Percentiles rank a stretch among this genome's conserved stretches.
Evolutionary conservation across 2,797 vertebrate genomes (phyloP).

Genomic region (Cynopterus sphinx): DNA sequence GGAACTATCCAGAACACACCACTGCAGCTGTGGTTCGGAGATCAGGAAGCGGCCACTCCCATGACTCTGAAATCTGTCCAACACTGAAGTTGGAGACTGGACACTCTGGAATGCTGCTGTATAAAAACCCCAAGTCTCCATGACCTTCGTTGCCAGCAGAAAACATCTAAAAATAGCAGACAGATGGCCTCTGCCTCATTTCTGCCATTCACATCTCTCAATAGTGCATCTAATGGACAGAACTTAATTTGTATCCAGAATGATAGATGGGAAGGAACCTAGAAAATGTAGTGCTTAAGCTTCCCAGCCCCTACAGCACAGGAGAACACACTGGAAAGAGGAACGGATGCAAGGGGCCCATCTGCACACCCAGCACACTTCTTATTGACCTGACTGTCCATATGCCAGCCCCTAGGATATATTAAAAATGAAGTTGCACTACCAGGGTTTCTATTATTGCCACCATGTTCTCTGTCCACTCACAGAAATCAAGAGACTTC

Average conservation of each 20-base stretch:
- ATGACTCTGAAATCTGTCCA: not conserved
- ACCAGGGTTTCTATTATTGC: not conserved
- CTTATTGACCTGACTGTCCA: not conserved
- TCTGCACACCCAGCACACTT: not conserved
- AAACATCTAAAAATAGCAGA: not conserved
- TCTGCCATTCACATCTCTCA: not conserved
- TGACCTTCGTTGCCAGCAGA: not conserved
- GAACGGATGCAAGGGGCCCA: not conserved
- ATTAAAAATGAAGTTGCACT: not conserved
- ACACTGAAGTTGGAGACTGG: not conserved
- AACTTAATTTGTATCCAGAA: not conserved
- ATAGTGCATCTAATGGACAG: not conserved
- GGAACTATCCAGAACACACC: not conserved
- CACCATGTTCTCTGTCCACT: not conserved
- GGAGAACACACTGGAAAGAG: not conserved
- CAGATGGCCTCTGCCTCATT: not conserved
- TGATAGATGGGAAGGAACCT: not conserved
- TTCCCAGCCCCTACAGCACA: not conserved
- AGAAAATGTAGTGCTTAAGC: not conserved
- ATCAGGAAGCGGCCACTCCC: not conserved
- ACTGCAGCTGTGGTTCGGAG: not conserved
- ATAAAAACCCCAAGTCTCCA: not conserved
- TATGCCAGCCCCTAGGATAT: not conserved
- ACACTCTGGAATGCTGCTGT: not conserved
- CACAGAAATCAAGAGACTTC: not conserved